A percentile compares a stretch with the other conserved stretches of the same genome.
Evolutionary conservation across 2,797 vertebrate genomes (phyloP).

Genomic region (Enteromius anoplus): DNA sequence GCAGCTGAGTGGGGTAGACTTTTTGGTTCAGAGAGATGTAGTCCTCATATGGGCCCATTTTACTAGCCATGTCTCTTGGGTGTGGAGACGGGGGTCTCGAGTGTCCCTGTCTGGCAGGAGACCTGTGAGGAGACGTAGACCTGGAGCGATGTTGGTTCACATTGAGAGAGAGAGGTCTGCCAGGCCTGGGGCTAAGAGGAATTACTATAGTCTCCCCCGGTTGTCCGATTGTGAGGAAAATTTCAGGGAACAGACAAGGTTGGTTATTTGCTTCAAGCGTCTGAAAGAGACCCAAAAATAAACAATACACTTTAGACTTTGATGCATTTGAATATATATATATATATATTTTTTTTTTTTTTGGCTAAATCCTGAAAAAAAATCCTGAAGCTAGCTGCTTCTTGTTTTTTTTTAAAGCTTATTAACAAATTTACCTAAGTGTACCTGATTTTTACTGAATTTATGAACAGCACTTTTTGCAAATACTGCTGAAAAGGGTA

Average conservation of each 20-base stretch:
- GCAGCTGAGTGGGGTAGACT: constrained; percentile 67
- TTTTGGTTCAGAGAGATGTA: constrained; percentile 74
- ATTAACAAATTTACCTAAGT: background rate
- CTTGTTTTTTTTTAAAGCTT: background rate
- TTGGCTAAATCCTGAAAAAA: background rate
- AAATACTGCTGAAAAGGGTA: background rate
- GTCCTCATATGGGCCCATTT: constrained; percentile 66
- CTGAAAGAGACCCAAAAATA: constrained; percentile 58
- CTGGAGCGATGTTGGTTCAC: constrained; percentile 48
- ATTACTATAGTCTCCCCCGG: constrained; percentile 72
- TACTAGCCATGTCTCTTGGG: constrained; percentile 5
- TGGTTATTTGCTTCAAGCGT: constrained; percentile 52
- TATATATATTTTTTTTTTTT: background rate
- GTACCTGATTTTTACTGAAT: background rate
- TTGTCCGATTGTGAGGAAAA: constrained; percentile 74
- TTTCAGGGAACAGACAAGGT: constrained; percentile 68
- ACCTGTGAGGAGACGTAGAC: constrained; percentile 60
- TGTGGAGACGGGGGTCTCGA: constrained; percentile 60
- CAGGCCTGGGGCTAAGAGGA: constrained; percentile 67
- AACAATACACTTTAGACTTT: background rate
- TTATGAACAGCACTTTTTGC: background rate
- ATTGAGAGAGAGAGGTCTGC: constrained; percentile 68
- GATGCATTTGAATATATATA: background rate
- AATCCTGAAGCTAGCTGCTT: background rate
- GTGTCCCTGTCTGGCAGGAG: constrained; percentile 61